Percentiles rank a stretch among this genome's conserved stretches.
Conservation (phyloP, 2,113 vertebrate species). For the Orientallactaga bullata region DNA sequence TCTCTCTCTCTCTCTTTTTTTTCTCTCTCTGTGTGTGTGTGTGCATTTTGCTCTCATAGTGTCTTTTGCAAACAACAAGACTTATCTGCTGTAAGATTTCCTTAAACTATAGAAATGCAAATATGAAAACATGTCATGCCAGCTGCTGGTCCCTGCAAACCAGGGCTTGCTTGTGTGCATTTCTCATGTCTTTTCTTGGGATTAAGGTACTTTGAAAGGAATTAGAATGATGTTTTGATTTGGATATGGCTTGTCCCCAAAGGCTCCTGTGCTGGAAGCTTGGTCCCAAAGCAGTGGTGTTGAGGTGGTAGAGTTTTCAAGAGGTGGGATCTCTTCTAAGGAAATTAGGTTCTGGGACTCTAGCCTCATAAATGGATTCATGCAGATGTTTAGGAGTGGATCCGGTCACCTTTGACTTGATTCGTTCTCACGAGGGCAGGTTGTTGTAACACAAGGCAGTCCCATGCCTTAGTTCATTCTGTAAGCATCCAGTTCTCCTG, state of each 20-base stretch:
- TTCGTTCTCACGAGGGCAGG: neutral
- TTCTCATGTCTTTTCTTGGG: rapidly evolving
- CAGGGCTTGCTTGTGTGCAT: too few relatives aligned
- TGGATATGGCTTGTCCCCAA: neutral
- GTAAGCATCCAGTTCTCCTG: neutral
- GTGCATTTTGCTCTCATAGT: neutral
- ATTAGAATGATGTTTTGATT: neutral
- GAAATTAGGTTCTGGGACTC: neutral
- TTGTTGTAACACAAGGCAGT: neutral
- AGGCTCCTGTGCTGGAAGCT: neutral
- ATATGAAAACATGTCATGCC: too few relatives aligned
- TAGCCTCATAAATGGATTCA: neutral
- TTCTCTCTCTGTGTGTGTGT: neutral
- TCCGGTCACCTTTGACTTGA: neutral
- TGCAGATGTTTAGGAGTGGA: neutral
- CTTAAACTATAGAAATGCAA: neutral
- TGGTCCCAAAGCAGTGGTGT: neutral
- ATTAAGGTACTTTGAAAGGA: neutral
- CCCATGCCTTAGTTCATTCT: neutral
- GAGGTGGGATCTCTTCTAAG: neutral
- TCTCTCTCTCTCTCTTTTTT: too few relatives aligned
- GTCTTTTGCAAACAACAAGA: too few relatives aligned
- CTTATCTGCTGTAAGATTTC: neutral
- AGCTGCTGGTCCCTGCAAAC: too few relatives aligned
- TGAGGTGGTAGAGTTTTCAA: neutral